Evolutionary conservation across 2,113 vertebrate species (phyloP), one percentile per base, ranked within the genome.

Genomic region (Semnornis frantzii): DNA sequence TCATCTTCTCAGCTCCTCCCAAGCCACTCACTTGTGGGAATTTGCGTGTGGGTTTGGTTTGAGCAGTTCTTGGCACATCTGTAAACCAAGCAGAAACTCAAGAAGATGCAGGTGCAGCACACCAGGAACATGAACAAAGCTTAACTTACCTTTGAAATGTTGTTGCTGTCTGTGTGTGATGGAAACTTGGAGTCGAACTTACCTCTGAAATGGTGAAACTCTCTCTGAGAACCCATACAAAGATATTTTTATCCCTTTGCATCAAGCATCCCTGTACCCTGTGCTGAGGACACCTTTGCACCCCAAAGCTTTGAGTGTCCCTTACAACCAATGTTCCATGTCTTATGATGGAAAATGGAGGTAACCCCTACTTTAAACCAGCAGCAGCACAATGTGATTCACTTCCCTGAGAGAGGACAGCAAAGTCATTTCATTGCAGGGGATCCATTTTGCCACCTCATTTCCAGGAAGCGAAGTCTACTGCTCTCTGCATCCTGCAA

Each of bases 211-310:
- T 11, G 31, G 21, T 62, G 58, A 69, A 79, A 65, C 37, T 39
- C 9, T 24, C 31, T 33, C 33, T 0, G 2, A 69, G 50, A 81
- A 58, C 11, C 9, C 0, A 0, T 19, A 15, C 3, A 30, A 37
- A 87, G 28, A 25, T 28, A 60, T 64, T 79, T 89, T 62, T 4
- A 21, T 8, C 0, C 0, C 12, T 58, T 31, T 31, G 30, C 3
- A 11, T 19, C 30, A 10, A 5, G 4, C 31, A 57, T 16, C 31
- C 27, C 27, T 63, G 28, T 1, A 10, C 68, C 39, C 42, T 30
- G 3, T 24, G 8, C 9, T 48, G 59, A n/a, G 52, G 34, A 50
- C 7, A 15, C 21, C 11, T 52, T 82, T 52, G 20, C 71, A 71
- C 52, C n/a, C n/a, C 3, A 5, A 70, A 72, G 31, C 58, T 71